Percentiles rank a stretch among this genome's conserved stretches.
Evolutionary conservation across 2,797 vertebrate genomes (phyloP).

Genomic region (Gadopsis marmoratus): DNA sequence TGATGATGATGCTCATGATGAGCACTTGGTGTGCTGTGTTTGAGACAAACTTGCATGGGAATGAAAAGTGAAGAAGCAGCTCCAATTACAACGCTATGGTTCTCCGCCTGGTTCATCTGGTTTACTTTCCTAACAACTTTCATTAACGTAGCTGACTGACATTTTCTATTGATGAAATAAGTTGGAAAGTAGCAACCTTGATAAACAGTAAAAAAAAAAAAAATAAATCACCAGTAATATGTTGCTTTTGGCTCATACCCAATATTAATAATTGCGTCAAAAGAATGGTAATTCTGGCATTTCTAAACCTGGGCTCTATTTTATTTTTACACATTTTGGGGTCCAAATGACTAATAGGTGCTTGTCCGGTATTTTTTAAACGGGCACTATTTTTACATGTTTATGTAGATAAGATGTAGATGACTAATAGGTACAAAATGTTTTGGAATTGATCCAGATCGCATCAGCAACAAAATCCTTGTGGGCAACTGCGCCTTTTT

Average conservation of each 20-base stretch:
- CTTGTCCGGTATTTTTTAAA: not conserved
- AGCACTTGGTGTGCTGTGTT: slow-evolving; percentile 11
- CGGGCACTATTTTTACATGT: too few relatives aligned
- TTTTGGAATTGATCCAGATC: too few relatives aligned
- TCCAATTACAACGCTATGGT: not conserved
- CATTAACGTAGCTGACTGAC: slow-evolving; percentile 11
- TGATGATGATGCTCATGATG: slow-evolving; percentile 10
- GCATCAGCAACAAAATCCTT: too few relatives aligned
- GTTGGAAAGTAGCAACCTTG: slow-evolving; percentile 11
- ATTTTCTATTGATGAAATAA: slow-evolving; percentile 12
- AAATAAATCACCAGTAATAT: not conserved
- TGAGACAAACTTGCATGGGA: slow-evolving; percentile 1
- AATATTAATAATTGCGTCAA: slow-evolving; percentile 16
- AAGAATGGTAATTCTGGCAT: not conserved
- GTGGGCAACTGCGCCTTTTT: too few relatives aligned
- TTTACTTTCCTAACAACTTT: slow-evolving; percentile 18
- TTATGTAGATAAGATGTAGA: too few relatives aligned
- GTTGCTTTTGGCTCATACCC: slow-evolving; percentile 7
- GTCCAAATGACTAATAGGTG: too few relatives aligned
- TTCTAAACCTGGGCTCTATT: too few relatives aligned
- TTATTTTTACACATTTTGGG: too few relatives aligned
- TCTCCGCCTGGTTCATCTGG: slow-evolving; percentile 6
- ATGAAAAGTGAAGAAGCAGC: slow-evolving; percentile 17
- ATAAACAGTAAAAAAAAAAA: not conserved
- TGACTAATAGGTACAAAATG: too few relatives aligned